Percentiles rank a stretch among this genome's conserved stretches.
phyloP scores from a whole-genome alignment of 1,140 invertebrate species.

The Yoshiicerus persimilis region DNA sequence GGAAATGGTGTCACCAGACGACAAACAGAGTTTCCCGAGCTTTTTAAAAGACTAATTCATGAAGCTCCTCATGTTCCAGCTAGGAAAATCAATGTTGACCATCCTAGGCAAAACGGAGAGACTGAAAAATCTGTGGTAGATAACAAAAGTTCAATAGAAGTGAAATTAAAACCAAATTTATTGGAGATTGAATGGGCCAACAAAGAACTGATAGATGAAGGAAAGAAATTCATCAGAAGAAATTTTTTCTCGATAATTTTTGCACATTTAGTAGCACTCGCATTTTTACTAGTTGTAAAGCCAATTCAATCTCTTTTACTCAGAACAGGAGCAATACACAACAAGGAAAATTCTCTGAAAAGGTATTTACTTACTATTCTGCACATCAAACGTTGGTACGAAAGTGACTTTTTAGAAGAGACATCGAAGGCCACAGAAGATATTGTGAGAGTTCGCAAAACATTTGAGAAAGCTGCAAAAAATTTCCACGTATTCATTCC shows the following conservation, averaged over 20 bases:
- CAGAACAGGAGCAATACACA: slow-evolving; percentile 20
- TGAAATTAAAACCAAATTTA: not conserved
- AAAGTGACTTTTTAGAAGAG: slow-evolving; percentile 27
- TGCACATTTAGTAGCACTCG: slow-evolving; percentile 43
- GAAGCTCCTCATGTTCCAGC: slow-evolving; percentile 30
- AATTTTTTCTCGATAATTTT: slow-evolving; percentile 47
- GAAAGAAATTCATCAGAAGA: slow-evolving; percentile 32
- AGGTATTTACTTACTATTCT: slow-evolving; percentile 35
- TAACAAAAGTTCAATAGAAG: not conserved
- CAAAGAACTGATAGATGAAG: slow-evolving; percentile 28
- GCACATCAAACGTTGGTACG: slow-evolving; percentile 37
- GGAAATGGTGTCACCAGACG: not conserved
- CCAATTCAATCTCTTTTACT: slow-evolving; percentile 43
- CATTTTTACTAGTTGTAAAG: slow-evolving; percentile 38
- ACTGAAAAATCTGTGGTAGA: not conserved
- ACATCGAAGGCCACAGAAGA: slow-evolving; percentile 1
- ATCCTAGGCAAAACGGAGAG: not conserved
- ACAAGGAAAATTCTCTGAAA: slow-evolving; percentile 15
- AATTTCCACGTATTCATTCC: slow-evolving; percentile 36
- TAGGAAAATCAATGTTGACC: not conserved
- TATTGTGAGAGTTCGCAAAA: not conserved
- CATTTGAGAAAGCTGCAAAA: not conserved
- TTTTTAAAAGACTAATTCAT: slow-evolving; percentile 22
- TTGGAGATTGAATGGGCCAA: slow-evolving; percentile 23
- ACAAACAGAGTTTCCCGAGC: not conserved